Evolutionary conservation across 1,140 invertebrate species (phyloP), one percentile per base, ranked within the genome.

Genomic region (Drosophila quadrilineata): DNA sequence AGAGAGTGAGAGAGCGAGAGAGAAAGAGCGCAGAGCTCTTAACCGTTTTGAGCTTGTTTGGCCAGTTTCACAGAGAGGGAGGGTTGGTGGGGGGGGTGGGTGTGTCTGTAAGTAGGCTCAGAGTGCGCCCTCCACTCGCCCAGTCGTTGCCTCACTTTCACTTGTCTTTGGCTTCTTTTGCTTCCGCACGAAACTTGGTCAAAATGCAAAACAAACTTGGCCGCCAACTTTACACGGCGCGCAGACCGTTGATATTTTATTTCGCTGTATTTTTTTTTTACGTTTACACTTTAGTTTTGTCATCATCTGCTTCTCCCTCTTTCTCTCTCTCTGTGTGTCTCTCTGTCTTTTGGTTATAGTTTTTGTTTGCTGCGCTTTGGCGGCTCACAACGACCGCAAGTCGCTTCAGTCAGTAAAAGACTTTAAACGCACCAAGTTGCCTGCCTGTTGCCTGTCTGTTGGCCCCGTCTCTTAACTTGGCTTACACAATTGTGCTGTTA

Each of bases 151-250:
- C 71, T 66, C 75, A 85, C 80, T 85, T 85, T 85, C 80, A 86
- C 80, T 85, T 85, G 74, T 68, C 52, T 74, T 67, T 43, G 65
- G 48, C 58, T 69, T 56, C 53, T 65, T 53, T 68, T 54, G 70
- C 73, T 85, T 84, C 79, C 79, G 79, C 66, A 71, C 59, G 52
- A 77, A 84, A 85, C 80, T 85, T 82, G 76, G 77, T 82, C 77
- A 82, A 82, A 84, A 82, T 82, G 77, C 77, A 82, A 82, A 82
- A 65, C 57, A 72, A 76, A 76, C 77, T 82, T 82, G 77, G 77
- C 40, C 69, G 68, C 72, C 54, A 80, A 71, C 70, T 65, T 59
- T 60, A 74, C 38, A 49, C 62, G 50, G 71, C 54, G 36, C 16
- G n/a, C 38, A 29, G 53, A 48, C 31, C 40, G 50, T 17, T 71